Evolutionary conservation across 2,113 vertebrate species (phyloP), one percentile per base, ranked within the genome.

Genomic region (Myiozetetes cayanensis): DNA sequence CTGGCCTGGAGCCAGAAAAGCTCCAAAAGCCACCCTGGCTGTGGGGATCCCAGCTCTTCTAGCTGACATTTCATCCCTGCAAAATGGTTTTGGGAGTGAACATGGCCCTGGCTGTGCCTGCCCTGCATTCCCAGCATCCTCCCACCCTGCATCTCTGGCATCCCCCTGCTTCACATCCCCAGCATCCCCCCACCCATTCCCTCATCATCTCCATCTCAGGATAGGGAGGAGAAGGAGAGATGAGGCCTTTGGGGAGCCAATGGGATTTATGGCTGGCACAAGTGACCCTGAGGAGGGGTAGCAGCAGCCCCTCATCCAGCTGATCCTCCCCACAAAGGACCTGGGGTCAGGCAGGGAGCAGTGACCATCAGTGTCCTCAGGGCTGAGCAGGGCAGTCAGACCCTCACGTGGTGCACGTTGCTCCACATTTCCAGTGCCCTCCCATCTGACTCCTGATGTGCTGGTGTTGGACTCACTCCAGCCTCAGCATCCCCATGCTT

Each of bases 31-130:
- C 12, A 2, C 21, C 50, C 20, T 0, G 13, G 20, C 31, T 3
- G 0, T 0, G 3, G 33, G 37, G 30, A 67, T 6, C 12, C n/a
- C 2, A 0, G n/a, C 27, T 73, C 49, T 53, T 21, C 19, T 0
- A 44, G 27, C 25, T 13, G 62, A 39, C 52, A 50, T 76, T 49
- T 63, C 56, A 67, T 4, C 12, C 41, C 35, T 44, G n/a, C 8
- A 8, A 7, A 55, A 39, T 4, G 17, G 12, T 14, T 79, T 46
- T 1, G 47, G 62, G 89, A 37, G 14, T 0, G 18, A 70, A 50
- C 23, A 2, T 0, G 8, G 73, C 1, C 3, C 4, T 8, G 58
- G 43, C 31, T 21, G 33, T 85, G 84, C 31, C 46, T 2, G 7
- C 37, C 31, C 55, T 2, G 15, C 8, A 19, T 9, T 63, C 41